These are phyloP conservation scores for Drosophila miranda DNA, from an alignment of 1,140 invertebrate genomes.

Conservation along the genomic window DNA sequence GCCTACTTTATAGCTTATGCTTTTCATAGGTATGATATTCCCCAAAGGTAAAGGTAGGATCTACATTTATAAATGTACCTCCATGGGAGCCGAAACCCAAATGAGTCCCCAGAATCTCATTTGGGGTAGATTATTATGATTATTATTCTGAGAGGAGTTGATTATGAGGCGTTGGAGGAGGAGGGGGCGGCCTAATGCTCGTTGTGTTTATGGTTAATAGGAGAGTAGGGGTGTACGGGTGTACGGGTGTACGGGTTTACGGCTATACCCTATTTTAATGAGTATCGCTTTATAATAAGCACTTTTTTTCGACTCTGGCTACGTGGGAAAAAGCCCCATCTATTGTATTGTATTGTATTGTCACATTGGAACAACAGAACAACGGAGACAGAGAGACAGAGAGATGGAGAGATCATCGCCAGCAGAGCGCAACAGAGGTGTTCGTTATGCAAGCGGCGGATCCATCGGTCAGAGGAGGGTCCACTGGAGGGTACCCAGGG, in stretches of 20 bases:
- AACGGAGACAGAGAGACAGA: not conserved
- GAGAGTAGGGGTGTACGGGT: no score
- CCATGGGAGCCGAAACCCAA: no score
- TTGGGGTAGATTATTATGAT: no score
- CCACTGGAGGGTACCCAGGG: not conserved
- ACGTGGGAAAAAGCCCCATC: conserved; percentile 39
- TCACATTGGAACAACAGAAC: conserved; percentile 25
- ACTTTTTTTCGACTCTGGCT: conserved; percentile 12
- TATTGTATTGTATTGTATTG: conserved; percentile 21
- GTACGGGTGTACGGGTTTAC: no score
- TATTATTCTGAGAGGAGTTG: conserved; percentile 10
- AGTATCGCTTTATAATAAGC: conserved; percentile 47
- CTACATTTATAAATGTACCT: no score
- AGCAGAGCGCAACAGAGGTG: conserved; percentile 39
- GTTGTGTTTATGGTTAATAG: conserved; percentile 50
- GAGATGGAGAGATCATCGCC: not conserved
- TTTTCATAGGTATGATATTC: no score
- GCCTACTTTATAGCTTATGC: no score
- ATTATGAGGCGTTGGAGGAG: not conserved
- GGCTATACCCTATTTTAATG: conserved; percentile 32
- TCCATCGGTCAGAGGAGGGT: no score
- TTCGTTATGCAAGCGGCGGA: conserved; percentile 28
- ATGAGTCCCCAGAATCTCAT: no score
- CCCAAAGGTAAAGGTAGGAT: no score
- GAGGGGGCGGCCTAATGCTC: conserved; percentile 20